phyloP scores from a whole-genome alignment of 37 sponge, comb jelly and placozoan species.

The Ephydatia muelleri region DNA sequence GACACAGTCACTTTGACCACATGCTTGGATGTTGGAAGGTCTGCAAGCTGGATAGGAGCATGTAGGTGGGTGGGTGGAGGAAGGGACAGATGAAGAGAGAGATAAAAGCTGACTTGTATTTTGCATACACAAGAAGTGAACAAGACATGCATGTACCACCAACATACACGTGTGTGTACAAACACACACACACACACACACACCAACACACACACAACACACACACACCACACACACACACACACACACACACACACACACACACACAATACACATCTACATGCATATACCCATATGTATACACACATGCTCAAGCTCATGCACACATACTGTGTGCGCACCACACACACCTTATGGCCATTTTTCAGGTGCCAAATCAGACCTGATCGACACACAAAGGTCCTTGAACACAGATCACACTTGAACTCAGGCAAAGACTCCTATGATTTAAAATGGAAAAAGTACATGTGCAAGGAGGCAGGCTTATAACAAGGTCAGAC shows the following conservation, averaged over 20 bases:
- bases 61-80: too few relatives aligned
- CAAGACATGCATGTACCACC: neutral
- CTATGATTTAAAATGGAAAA: neutral
- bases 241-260: too few relatives aligned
- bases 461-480: neutral
- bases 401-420: constrained; percentile 51
- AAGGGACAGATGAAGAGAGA: too few relatives aligned
- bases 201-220: too few relatives aligned
- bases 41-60: constrained; percentile 5
- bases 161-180: neutral
- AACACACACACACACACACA: too few relatives aligned
- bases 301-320: too few relatives aligned
- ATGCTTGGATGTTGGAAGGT: constrained; percentile 4
- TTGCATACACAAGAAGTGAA: too few relatives aligned
- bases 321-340: neutral
- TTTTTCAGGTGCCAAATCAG: constrained; percentile 75
- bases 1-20: neutral
- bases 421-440: constrained; percentile 50
- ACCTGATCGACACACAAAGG: constrained; percentile 63
- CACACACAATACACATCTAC: too few relatives aligned
- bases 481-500: neutral
- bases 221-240: too few relatives aligned
- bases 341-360: constrained; percentile 44
- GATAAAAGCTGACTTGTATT: too few relatives aligned
- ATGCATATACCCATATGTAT: too few relatives aligned